Conservation (phyloP, 2,113 vertebrate genomes). For the Neoarius graeffei region DNA sequence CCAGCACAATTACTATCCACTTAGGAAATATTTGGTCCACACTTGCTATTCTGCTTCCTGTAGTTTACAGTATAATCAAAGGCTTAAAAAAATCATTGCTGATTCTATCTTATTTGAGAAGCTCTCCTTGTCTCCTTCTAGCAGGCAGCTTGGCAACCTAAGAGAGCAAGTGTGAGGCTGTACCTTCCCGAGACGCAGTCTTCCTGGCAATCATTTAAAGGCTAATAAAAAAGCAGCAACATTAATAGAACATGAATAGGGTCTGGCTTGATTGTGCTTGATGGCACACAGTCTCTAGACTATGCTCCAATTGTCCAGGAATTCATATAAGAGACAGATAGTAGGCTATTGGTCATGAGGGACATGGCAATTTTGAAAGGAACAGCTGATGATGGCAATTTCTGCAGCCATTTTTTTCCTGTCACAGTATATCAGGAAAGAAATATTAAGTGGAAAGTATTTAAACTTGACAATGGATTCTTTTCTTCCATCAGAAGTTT, state of each 20-base stretch:
- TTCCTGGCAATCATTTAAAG: slow-evolving; percentile 69
- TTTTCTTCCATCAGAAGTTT: not conserved
- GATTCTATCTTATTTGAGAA: slow-evolving; percentile 50
- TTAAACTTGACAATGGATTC: not conserved
- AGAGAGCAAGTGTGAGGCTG: slow-evolving; percentile 59
- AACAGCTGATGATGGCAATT: slow-evolving; percentile 44
- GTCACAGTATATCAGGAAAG: slow-evolving; percentile 27
- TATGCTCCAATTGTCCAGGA: slow-evolving; percentile 74
- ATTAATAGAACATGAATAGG: slow-evolving; percentile 75
- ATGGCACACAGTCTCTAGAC: slow-evolving; percentile 64
- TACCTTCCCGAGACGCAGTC: slow-evolving; percentile 60
- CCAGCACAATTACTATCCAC: slow-evolving; percentile 66
- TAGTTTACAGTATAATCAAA: slow-evolving; percentile 66
- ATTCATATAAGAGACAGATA: slow-evolving; percentile 61
- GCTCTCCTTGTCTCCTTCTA: slow-evolving; percentile 69
- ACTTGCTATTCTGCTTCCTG: slow-evolving; percentile 61
- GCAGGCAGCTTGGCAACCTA: slow-evolving; percentile 66
- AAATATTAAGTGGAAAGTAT: slow-evolving; percentile 24
- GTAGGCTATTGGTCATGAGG: slow-evolving; percentile 23
- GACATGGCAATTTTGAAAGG: slow-evolving; percentile 46
- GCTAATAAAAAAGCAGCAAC: slow-evolving; percentile 68
- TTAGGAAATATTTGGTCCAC: slow-evolving; percentile 70
- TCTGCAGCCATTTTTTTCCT: slow-evolving; percentile 13
- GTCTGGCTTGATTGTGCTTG: slow-evolving; percentile 73
- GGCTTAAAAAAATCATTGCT: slow-evolving; percentile 51